Evolutionary conservation across 2,113 vertebrate species (phyloP).

Genomic region (Stomatorhinus ivindoensis): DNA sequence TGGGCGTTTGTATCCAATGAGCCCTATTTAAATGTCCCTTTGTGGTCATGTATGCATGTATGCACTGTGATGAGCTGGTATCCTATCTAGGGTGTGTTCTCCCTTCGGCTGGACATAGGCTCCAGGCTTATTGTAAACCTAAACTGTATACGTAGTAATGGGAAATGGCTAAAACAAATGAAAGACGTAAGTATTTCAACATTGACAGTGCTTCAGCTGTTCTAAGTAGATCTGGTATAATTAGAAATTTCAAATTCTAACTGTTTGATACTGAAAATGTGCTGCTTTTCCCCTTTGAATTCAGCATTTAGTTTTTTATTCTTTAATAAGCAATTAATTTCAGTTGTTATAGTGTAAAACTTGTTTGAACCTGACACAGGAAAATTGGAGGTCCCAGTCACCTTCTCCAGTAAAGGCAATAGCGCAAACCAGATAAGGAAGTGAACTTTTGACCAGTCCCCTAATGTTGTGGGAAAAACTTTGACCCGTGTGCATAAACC

Average conservation of each 20-base stretch:
- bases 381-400: not conserved
- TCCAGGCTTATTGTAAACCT: not conserved
- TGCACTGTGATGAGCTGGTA: not conserved
- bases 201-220: not conserved
- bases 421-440: not conserved
- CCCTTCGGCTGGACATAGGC: not conserved
- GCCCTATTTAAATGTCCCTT: too few species aligned
- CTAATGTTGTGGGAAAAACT: not conserved
- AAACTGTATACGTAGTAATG: not conserved
- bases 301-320: not conserved
- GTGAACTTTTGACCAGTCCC: not conserved
- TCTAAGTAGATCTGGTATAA: not conserved
- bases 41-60: not conserved
- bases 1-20: too few species aligned
- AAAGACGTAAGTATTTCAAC: not conserved
- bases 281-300: not conserved
- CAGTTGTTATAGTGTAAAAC: not conserved
- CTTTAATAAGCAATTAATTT: not conserved
- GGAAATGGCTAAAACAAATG: not conserved
- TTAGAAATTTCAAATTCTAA: not conserved
- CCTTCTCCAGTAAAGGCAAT: not conserved
- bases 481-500: not conserved
- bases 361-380: not conserved
- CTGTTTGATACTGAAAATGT: not conserved
- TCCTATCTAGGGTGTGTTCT: not conserved